Conservation (phyloP, 2,797 vertebrate genomes). For the Falco concolor region DNA sequence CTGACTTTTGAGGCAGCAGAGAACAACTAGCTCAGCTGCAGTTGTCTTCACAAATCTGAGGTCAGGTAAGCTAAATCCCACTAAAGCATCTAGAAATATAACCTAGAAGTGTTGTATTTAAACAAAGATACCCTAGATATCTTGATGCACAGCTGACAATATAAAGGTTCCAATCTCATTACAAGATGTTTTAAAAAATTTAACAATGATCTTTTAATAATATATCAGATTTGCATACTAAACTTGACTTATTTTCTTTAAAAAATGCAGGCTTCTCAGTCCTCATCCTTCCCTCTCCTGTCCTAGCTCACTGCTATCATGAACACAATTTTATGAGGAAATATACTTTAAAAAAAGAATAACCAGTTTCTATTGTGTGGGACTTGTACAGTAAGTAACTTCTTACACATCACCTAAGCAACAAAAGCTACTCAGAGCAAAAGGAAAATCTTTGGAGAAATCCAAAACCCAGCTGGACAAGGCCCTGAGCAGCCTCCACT, state of each 20-base stretch:
- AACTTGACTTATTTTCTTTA: background rate
- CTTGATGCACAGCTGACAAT: background rate
- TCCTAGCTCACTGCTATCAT: background rate
- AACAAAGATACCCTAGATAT: background rate
- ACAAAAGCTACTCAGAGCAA: background rate
- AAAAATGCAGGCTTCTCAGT: background rate
- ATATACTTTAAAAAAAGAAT: background rate
- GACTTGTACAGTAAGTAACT: background rate
- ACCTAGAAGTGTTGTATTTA: background rate
- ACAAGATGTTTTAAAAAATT: background rate
- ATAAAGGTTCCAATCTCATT: background rate
- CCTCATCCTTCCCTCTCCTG: background rate
- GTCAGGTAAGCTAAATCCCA: background rate
- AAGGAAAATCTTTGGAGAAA: background rate
- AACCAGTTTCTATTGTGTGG: background rate
- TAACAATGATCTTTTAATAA: background rate
- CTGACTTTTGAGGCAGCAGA: background rate
- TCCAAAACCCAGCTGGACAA: background rate
- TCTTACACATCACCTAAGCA: background rate
- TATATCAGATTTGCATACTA: background rate
- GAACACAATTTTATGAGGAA: background rate
- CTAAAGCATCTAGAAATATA: background rate
- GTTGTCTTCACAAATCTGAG: background rate
- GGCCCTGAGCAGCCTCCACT: background rate
- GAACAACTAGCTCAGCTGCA: background rate